These are phyloP conservation scores for Baccha elongata DNA, from an alignment of 2,888 invertebrate species.

Conservation along the genomic window DNA sequence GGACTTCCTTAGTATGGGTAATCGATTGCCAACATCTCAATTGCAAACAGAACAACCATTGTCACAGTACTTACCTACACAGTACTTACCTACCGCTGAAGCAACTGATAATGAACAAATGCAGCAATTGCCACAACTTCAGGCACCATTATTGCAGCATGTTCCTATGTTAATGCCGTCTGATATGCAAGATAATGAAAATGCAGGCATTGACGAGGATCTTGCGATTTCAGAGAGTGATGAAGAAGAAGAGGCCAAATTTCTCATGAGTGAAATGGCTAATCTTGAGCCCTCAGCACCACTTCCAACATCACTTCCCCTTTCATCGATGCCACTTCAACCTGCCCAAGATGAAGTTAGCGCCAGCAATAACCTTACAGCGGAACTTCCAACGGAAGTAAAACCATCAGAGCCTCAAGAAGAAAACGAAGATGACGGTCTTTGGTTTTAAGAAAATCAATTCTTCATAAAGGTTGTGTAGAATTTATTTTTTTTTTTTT, in stretches of 20 bases:
- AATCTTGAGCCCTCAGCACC: not conserved
- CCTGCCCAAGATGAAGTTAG: conserved; percentile 33
- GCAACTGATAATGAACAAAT: conserved; percentile 74
- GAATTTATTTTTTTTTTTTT: conserved; percentile 14
- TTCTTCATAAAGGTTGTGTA: not conserved
- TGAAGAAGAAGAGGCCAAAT: conserved; percentile 82
- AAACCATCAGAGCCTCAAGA: conserved; percentile 72
- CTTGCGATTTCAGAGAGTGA: conserved; percentile 91
- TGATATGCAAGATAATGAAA: conserved; percentile 79
- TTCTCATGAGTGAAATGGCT: conserved; percentile 68
- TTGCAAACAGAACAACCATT: conserved; percentile 66
- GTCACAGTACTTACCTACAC: conserved; percentile 76
- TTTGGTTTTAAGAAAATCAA: conserved; percentile 55
- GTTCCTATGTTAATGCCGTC: conserved; percentile 75
- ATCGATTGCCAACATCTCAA: conserved; percentile 75
- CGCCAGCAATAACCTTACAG: conserved; percentile 44
- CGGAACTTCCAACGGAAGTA: conserved; percentile 73
- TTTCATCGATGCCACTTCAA: conserved; percentile 10
- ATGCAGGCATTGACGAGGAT: conserved; percentile 88
- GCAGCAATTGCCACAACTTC: conserved; percentile 9
- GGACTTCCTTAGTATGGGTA: conserved; percentile 88
- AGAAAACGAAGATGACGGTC: conserved; percentile 65
- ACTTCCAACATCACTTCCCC: conserved; percentile 15
- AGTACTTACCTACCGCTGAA: conserved; percentile 67
- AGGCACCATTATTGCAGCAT: conserved; percentile 70